These are phyloP conservation scores for Mythimna impura DNA, from an alignment of 2,888 invertebrate genomes.

Conservation along the genomic window DNA sequence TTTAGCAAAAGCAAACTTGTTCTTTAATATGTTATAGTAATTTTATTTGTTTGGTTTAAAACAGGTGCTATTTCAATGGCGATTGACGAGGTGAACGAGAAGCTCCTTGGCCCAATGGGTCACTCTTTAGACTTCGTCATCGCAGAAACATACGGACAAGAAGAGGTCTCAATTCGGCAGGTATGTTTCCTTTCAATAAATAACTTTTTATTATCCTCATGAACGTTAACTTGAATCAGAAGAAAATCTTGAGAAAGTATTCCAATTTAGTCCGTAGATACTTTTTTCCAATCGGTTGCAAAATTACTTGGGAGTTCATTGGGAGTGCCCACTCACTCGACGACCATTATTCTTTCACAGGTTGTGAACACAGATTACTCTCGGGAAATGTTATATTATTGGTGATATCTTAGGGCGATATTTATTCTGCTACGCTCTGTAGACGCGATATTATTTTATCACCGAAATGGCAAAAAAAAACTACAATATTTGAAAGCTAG, in stretches of 20 bases:
- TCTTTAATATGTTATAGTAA: neutral
- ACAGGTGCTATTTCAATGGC: slow-evolving; percentile 97
- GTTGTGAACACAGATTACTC: slow-evolving; percentile 74
- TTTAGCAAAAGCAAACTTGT: slow-evolving; percentile 20
- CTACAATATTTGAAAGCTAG: neutral
- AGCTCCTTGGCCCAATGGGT: slow-evolving; percentile 91
- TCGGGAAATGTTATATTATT: slow-evolving; percentile 61
- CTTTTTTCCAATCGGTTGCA: slow-evolving; percentile 76
- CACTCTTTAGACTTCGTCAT: slow-evolving; percentile 95
- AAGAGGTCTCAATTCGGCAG: slow-evolving; percentile 95
- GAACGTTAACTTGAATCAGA: slow-evolving; percentile 50
- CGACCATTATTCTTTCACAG: slow-evolving; percentile 80
- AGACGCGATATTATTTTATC: slow-evolving; percentile 24
- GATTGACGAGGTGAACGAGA: slow-evolving; percentile 94
- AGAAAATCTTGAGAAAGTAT: slow-evolving; percentile 66
- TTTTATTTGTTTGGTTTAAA: slow-evolving; percentile 47
- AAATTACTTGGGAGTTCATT: slow-evolving; percentile 74
- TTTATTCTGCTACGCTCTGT: slow-evolving; percentile 26
- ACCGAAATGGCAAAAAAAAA: neutral
- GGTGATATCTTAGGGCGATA: slow-evolving; percentile 46
- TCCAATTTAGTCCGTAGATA: slow-evolving; percentile 66
- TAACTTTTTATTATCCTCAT: slow-evolving; percentile 49
- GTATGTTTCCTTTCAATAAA: slow-evolving; percentile 70
- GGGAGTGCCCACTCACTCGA: slow-evolving; percentile 70
- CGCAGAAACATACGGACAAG: slow-evolving; percentile 97